Percentiles rank a stretch among this genome's conserved stretches.
phyloP scores from a whole-genome alignment of 2,888 invertebrate species.

The Rugalucina vietnamica region DNA sequence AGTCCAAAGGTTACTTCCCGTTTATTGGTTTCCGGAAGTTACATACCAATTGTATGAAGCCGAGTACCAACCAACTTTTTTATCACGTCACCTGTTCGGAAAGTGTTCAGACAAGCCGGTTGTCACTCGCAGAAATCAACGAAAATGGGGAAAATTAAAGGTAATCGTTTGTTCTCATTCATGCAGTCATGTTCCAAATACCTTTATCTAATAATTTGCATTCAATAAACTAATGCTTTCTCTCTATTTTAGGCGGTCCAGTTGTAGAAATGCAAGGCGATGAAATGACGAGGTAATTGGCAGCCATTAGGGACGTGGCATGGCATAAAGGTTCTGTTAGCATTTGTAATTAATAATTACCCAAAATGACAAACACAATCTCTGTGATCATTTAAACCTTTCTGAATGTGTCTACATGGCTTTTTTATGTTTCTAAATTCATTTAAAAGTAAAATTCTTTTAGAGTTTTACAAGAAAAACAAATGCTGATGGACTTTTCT shows the following conservation, averaged over 20 bases:
- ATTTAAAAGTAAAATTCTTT: too few relatives aligned
- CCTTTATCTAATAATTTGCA: neutral
- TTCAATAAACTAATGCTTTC: constrained; percentile 21
- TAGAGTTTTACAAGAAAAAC: too few relatives aligned
- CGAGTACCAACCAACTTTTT: neutral
- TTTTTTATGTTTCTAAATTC: too few relatives aligned
- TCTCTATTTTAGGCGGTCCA: constrained; percentile 79
- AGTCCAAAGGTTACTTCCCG: neutral
- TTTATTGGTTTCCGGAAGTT: neutral
- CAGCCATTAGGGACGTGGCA: too few relatives aligned
- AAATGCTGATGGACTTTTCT: too few relatives aligned
- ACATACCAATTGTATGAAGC: neutral
- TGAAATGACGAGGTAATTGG: constrained; percentile 86
- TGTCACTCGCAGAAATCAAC: neutral
- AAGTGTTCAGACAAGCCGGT: neutral
- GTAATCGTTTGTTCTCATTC: constrained; percentile 44
- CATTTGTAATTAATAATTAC: too few relatives aligned
- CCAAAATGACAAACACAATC: neutral
- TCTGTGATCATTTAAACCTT: too few relatives aligned
- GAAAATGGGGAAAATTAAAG: constrained; percentile 76
- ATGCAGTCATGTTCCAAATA: constrained; percentile 9
- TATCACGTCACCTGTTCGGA: neutral
- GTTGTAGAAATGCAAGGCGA: constrained; percentile 86
- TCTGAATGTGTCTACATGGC: too few relatives aligned
- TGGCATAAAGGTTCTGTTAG: too few relatives aligned